Conservation (phyloP, 2,113 vertebrate species). For the Barbus barbus region DNA sequence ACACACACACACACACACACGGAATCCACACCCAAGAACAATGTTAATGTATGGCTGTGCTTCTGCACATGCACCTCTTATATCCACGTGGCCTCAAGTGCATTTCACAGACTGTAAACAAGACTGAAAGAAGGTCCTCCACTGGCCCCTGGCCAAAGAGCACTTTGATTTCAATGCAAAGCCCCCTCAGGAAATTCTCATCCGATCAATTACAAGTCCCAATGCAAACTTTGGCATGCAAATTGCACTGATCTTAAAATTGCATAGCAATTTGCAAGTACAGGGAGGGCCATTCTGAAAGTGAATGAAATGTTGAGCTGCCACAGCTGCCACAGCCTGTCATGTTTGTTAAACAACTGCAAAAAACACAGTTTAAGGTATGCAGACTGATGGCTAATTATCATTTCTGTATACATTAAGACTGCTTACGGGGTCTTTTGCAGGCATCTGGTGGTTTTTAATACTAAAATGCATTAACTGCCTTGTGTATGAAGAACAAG, state of each 20-base stretch:
- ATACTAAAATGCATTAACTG: conserved; percentile 18
- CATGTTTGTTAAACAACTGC: conserved; percentile 36
- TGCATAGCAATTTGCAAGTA: background rate
- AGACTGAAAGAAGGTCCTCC: background rate
- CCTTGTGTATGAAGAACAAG: background rate
- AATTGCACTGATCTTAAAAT: background rate
- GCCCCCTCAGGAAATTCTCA: background rate
- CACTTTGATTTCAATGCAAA: conserved; percentile 4
- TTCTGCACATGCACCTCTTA: conserved; percentile 9
- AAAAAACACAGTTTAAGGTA: conserved; percentile 32
- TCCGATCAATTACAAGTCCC: background rate
- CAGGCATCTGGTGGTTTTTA: conserved; percentile 33
- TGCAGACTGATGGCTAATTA: conserved; percentile 46
- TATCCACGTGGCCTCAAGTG: conserved; percentile 22
- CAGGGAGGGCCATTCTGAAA: conserved; percentile 7
- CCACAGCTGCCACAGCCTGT: conserved; percentile 43
- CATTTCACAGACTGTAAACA: conserved; percentile 43
- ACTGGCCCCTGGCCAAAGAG: conserved; percentile 3
- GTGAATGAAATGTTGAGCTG: conserved; percentile 21
- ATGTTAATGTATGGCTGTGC: conserved; percentile 43
- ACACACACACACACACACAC: conserved; percentile 69
- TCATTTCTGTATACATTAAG: conserved; percentile 46
- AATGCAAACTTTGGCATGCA: conserved; percentile 13
- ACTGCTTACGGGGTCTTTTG: conserved; percentile 3
- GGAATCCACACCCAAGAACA: background rate